These are phyloP conservation scores for Orientallactaga bullata DNA, from an alignment of 2,113 vertebrate genomes.

Conservation along the genomic window DNA sequence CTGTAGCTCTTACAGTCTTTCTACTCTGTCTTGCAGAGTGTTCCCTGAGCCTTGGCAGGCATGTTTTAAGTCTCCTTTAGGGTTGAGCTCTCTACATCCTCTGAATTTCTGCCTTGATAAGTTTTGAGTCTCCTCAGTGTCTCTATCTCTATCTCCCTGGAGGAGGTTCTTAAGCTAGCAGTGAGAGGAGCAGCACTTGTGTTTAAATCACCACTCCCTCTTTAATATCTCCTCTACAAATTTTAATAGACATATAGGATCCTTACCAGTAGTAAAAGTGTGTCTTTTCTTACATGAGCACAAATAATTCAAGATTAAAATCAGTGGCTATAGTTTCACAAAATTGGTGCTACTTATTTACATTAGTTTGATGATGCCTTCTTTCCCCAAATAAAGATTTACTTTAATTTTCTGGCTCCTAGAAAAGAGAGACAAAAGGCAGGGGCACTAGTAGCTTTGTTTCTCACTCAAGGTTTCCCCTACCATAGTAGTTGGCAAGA, in stretches of 20 bases:
- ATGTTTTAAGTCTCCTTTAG: too few species aligned
- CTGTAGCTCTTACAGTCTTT: too few species aligned
- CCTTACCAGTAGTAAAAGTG: neutral
- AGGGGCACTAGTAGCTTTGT: neutral
- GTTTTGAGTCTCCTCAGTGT: too few species aligned
- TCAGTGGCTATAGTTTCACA: neutral
- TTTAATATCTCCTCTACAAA: neutral
- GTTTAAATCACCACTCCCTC: too few species aligned
- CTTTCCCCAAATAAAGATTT: constrained; percentile 13
- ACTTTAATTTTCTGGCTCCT: neutral
- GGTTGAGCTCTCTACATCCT: too few species aligned
- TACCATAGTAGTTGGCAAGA: neutral
- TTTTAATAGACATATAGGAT: constrained; percentile 1
- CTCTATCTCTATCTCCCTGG: too few species aligned
- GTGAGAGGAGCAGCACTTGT: too few species aligned
- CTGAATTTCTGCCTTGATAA: too few species aligned
- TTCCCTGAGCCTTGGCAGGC: too few species aligned
- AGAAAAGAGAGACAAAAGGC: neutral
- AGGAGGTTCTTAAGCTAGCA: too few species aligned
- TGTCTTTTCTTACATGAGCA: neutral
- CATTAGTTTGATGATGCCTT: neutral
- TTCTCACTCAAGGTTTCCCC: neutral
- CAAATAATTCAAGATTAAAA: constrained; percentile 35
- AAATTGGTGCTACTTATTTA: neutral
- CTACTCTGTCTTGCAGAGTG: too few species aligned